A percentile compares a stretch with the other conserved stretches of the same genome.
Evolutionary conservation across 2,888 invertebrate genomes (phyloP).

Genomic region (Cecidostiba fungosa): DNA sequence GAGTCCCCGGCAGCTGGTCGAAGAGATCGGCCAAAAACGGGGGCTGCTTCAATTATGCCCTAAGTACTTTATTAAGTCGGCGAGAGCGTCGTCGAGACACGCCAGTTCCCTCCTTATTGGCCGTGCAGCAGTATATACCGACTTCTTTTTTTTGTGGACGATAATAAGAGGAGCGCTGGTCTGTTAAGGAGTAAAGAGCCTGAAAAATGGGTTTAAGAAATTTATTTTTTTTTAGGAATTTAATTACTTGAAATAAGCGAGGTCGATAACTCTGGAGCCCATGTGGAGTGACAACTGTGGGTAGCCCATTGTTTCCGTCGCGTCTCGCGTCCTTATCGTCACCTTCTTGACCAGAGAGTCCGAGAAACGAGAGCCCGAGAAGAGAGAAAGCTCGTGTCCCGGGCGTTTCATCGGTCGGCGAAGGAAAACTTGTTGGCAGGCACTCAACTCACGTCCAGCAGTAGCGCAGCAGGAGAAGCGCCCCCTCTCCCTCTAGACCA

Average conservation of each 20-base stretch:
- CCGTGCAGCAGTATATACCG: too few relatives aligned
- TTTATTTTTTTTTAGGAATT: too few relatives aligned
- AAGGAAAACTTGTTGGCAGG: conserved; percentile 70
- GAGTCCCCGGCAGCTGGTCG: background rate
- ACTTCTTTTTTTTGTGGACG: background rate
- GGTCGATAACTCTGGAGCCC: background rate
- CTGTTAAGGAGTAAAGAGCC: background rate
- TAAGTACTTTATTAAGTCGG: conserved; percentile 28
- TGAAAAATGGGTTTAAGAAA: background rate
- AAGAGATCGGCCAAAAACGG: background rate
- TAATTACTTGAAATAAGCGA: background rate
- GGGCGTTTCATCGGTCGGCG: conserved; percentile 25
- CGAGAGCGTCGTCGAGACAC: background rate
- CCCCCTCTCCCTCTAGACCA: conserved; percentile 62
- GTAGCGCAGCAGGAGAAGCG: background rate
- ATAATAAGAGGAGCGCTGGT: background rate
- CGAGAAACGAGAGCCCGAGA: background rate
- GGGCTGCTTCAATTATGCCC: conserved; percentile 26
- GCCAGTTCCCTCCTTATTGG: background rate
- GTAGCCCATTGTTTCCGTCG: background rate
- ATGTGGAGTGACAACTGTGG: background rate
- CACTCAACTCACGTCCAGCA: conserved; percentile 73
- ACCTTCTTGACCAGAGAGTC: background rate
- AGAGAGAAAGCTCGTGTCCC: conserved; percentile 19
- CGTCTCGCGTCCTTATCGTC: background rate